Base-by-base conservation (phyloP, 2,797 vertebrate species). In the Poecilia velifera region DNA sequence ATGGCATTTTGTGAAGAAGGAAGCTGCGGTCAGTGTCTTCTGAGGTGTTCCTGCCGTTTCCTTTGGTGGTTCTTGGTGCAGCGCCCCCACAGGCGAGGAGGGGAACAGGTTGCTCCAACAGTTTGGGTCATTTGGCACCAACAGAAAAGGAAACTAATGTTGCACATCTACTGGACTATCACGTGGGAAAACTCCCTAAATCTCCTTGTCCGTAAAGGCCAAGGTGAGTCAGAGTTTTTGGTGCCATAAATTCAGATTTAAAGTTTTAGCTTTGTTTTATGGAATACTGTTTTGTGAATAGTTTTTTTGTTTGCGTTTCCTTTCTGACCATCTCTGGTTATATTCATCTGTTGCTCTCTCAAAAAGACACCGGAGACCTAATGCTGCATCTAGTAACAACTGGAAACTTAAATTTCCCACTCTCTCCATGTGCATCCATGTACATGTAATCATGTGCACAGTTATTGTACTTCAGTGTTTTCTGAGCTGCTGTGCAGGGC, bases 401-500 rank as follows among this genome's bases (percentile, higher is more conserved):
- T 34, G 13, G 28, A 18, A 62, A 18, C 57, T 18, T 34, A 34
- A 34, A 34, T 34, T 18, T 34, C 28, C 57, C 14, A 3, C 4
- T 62, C 59, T 71, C 74, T 76, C 78, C 1, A 72, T 80, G 45
- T 79, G 41, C 84, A 57, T 81, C 74, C 68, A 1, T 80, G 80
- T 80, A 78, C 82, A 78, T 76, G 41, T 43, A 78, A 72, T 55
- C 62, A 59, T 71, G 36, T 66, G 18, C 6, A 7, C 8, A 20
- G 31, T 64, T 34, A 8, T 3, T 64, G 36, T 70, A 12, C 64
- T 41, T 25, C 18, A 12, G 45, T 82, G 75, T 43, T 59, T 43
- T 2, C 59, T 74, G 78, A 78, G 87, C 82, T 81, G 89, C 83
- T 84, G 76, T 80, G 74, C 76, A 7, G 66, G 59, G 76, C 72